These are phyloP conservation scores for Echinarachnius parma DNA, from an alignment of 53 echinoderm and acorn worm species.

Conservation along the genomic window DNA sequence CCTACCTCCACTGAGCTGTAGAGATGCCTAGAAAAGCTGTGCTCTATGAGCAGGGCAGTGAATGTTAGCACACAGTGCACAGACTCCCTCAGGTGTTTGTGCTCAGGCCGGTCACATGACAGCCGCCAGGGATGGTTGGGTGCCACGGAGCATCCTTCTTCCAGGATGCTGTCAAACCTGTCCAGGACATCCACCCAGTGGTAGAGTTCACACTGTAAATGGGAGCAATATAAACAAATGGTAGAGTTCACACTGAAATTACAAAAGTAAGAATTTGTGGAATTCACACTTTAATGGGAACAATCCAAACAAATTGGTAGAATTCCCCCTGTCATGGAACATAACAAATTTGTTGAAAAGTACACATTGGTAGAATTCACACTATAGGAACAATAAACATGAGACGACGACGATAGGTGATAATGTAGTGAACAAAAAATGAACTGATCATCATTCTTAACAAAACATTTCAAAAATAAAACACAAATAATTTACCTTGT, in stretches of 20 bases:
- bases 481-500: no score
- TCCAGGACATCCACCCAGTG: slow-evolving; percentile 99
- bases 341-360: no score
- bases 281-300: no score
- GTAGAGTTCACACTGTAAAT: slow-evolving; percentile 88
- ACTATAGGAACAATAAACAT: background rate
- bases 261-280: no score
- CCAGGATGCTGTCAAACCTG: slow-evolving; percentile 84
- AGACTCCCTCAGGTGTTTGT: slow-evolving; percentile 61
- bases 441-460: no score
- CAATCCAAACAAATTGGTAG: no score
- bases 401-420: no score
- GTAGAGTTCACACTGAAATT: no score
- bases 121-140: slow-evolving; percentile 78
- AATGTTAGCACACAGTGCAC: slow-evolving; percentile 89
- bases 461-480: no score
- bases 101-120: slow-evolving; percentile 69
- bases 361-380: background rate
- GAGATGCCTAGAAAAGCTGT: slow-evolving; percentile 97
- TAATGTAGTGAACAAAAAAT: no score
- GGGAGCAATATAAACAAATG: background rate
- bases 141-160: slow-evolving; percentile 71
- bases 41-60: slow-evolving; percentile 93
- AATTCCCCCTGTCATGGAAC: no score
- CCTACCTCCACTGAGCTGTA: slow-evolving; percentile 98